Percentiles rank a stretch among this genome's conserved stretches.
phyloP scores from a whole-genome alignment of 2,888 invertebrate genomes.

The Watsonalla binaria region DNA sequence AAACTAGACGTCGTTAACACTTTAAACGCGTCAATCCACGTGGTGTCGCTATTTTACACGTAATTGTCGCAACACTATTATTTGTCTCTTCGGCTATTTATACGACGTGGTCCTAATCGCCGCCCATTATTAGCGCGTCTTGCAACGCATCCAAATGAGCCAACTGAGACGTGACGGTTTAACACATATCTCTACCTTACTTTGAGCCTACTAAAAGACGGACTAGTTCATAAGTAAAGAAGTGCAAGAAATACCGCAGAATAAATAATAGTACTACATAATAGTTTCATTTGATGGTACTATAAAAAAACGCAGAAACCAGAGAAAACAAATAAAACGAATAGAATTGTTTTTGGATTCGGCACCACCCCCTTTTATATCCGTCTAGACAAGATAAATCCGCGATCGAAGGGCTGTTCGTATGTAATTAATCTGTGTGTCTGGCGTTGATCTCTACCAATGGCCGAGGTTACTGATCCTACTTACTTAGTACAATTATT shows the following conservation, averaged over 20 bases:
- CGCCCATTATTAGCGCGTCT: conserved; percentile 37
- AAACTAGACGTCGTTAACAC: neutral
- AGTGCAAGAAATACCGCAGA: too few relatives aligned
- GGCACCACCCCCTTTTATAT: neutral
- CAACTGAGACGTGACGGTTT: conserved; percentile 5
- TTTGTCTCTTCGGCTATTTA: conserved; percentile 42
- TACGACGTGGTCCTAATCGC: conserved; percentile 43
- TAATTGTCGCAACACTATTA: conserved; percentile 33
- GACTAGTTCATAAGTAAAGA: too few relatives aligned
- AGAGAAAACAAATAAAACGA: too few relatives aligned
- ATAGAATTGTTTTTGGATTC: too few relatives aligned
- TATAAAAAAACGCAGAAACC: too few relatives aligned
- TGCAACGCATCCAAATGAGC: conserved; percentile 45
- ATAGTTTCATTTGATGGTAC: too few relatives aligned
- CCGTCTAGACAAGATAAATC: conserved; percentile 35
- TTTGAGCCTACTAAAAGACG: neutral
- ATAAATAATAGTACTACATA: too few relatives aligned
- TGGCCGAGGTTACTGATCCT: neutral
- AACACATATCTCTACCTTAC: neutral
- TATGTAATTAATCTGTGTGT: conserved; percentile 21
- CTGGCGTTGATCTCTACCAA: neutral
- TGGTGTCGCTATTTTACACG: conserved; percentile 40
- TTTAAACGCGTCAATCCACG: conserved; percentile 13
- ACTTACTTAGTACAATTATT: neutral
- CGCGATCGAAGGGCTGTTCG: conserved; percentile 22